These are phyloP conservation scores for Drosophila erecta DNA, from an alignment of 1,140 invertebrate genomes.

Conservation along the genomic window DNA sequence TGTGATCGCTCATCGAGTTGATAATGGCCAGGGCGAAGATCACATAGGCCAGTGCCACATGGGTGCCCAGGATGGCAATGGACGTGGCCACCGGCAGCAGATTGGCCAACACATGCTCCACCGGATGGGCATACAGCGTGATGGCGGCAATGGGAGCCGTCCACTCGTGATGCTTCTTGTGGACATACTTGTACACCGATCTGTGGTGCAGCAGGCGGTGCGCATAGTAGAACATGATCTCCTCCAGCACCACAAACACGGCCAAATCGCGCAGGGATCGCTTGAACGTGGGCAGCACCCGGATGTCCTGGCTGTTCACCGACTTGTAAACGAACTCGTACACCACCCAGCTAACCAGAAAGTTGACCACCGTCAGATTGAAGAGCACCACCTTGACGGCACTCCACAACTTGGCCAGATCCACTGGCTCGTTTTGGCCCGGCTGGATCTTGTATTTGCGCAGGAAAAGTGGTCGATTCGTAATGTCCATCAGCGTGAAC, in stretches of 20 bases:
- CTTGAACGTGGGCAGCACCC: constrained; percentile 91
- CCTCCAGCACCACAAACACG: constrained; percentile 91
- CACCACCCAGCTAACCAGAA: constrained; percentile 86
- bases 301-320: constrained; percentile 81
- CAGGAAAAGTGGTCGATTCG: constrained; percentile 88
- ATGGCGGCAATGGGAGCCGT: constrained; percentile 92
- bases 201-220: constrained; percentile 92
- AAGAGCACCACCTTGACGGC: constrained; percentile 90
- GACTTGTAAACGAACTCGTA: constrained; percentile 87
- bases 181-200: constrained; percentile 91
- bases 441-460: constrained; percentile 92
- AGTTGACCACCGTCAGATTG: constrained; percentile 91
- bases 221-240: constrained; percentile 94
- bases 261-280: constrained; percentile 90
- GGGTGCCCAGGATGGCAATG: constrained; percentile 90
- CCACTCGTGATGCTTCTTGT: constrained; percentile 95
- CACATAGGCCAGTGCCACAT: constrained; percentile 91
- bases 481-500: constrained; percentile 90
- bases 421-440: constrained; percentile 91
- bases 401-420: constrained; percentile 80
- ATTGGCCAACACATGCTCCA: constrained; percentile 94
- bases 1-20: constrained; percentile 93
- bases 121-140: constrained; percentile 93
- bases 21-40: constrained; percentile 92
- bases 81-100: constrained; percentile 92